A percentile compares a stretch with the other conserved stretches of the same genome.
These are phyloP conservation scores for Trididemnum miniatum DNA, from an alignment of 23 tunicate genomes.

Conservation along the genomic window DNA sequence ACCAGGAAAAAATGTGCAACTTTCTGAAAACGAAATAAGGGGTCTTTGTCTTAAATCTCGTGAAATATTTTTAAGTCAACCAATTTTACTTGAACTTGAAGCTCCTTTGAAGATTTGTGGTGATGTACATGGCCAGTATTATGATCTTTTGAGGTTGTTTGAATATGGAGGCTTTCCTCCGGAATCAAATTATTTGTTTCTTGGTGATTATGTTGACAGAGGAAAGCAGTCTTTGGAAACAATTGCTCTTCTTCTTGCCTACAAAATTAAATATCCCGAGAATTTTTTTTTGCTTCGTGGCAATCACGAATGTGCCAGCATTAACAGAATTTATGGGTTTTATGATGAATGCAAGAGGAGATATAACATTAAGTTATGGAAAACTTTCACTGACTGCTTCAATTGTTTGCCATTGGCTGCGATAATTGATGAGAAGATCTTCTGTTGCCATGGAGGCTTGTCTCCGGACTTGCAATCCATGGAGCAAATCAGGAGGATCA, in stretches of 20 bases:
- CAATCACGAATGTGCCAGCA: constrained; percentile 98
- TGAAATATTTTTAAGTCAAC: constrained; percentile 96
- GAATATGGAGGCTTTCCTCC: constrained; percentile 99
- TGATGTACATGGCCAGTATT: constrained; percentile 99
- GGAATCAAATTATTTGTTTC: constrained; percentile 92
- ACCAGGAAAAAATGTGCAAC: constrained; percentile 98
- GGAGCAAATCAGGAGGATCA: constrained; percentile 99
- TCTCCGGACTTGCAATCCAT: constrained; percentile 98
- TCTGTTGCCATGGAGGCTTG: constrained; percentile 99
- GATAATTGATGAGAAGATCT: constrained; percentile 96
- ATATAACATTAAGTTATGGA: constrained; percentile 98
- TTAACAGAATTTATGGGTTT: constrained; percentile 98
- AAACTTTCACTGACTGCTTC: constrained; percentile 97
- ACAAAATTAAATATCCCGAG: constrained; percentile 99
- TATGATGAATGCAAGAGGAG: constrained; percentile 98
- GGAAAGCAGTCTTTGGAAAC: constrained; percentile 99
- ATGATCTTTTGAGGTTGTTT: constrained; percentile 90
- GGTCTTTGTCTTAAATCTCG: constrained; percentile 92
- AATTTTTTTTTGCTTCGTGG: constrained; percentile 97
- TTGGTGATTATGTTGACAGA: constrained; percentile 99
- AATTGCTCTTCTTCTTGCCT: constrained; percentile 94
- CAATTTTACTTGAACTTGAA: constrained; percentile 95
- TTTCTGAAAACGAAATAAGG: constrained; percentile 92
- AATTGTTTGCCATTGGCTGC: constrained; percentile 97
- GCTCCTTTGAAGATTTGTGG: constrained; percentile 99